phyloP scores from a whole-genome alignment of 2,113 vertebrate genomes.

The Plectropomus leopardus region DNA sequence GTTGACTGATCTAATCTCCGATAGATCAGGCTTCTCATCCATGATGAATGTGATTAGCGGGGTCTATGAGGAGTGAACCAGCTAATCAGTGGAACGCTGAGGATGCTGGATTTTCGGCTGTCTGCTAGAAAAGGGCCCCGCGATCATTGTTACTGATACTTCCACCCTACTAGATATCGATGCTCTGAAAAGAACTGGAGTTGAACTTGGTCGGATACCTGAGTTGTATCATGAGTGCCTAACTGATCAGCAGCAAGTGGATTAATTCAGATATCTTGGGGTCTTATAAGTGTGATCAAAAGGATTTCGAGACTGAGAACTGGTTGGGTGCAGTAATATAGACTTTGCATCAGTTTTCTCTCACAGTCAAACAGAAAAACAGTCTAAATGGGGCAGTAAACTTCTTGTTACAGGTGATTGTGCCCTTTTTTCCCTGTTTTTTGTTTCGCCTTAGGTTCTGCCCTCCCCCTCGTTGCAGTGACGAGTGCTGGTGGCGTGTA shows the following conservation, averaged over 20 bases:
- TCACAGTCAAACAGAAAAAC: neutral
- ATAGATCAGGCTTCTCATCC: slow-evolving; percentile 72
- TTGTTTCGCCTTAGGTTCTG: too few species aligned
- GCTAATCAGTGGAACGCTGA: slow-evolving; percentile 66
- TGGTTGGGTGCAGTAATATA: neutral
- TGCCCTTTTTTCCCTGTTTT: too few species aligned
- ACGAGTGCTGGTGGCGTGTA: too few species aligned
- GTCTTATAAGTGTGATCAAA: slow-evolving; percentile 13
- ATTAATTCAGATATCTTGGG: neutral
- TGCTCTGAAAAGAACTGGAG: slow-evolving; percentile 8
- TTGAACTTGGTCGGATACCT: slow-evolving; percentile 16
- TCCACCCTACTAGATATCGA: slow-evolving; percentile 5
- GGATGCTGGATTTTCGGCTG: slow-evolving; percentile 53
- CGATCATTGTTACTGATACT: slow-evolving; percentile 12
- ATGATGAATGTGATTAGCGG: slow-evolving; percentile 75
- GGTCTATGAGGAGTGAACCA: slow-evolving; percentile 61
- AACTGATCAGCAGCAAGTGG: slow-evolving; percentile 1
- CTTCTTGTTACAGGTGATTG: neutral
- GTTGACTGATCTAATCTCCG: slow-evolving; percentile 79
- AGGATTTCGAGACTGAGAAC: neutral
- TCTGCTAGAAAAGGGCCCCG: slow-evolving; percentile 27
- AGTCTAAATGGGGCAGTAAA: neutral
- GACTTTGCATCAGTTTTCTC: neutral
- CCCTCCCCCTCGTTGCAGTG: too few species aligned
- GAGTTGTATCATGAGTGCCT: neutral